Evolutionary conservation across 2,797 vertebrate genomes (phyloP).

Genomic region (Gymnothorax javanicus): DNA sequence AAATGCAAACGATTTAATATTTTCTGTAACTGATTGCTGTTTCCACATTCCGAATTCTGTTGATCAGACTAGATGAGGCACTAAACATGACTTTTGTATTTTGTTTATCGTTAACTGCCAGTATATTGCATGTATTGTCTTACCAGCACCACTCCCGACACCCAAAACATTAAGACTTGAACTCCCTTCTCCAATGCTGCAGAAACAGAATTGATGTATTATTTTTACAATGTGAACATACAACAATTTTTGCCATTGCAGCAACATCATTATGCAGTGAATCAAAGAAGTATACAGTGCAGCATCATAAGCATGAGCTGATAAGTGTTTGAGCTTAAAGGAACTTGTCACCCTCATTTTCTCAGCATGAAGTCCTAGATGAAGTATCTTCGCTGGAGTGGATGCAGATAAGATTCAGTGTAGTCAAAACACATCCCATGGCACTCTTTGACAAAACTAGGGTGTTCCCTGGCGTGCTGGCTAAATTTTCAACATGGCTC

Average conservation of each 20-base stretch:
- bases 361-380: not conserved
- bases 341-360: not conserved
- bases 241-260: not conserved
- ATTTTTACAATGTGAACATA: too few relatives aligned
- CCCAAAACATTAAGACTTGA: conserved; percentile 82
- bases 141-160: conserved; percentile 87
- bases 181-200: conserved; percentile 80
- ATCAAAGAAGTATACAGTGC: not conserved
- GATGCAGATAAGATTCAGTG: not conserved
- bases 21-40: not conserved
- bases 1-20: too few relatives aligned
- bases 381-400: not conserved
- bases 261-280: not conserved
- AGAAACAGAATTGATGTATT: conserved; percentile 30
- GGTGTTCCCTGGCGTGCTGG: too few relatives aligned
- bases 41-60: not conserved
- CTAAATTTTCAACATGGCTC: not conserved
- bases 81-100: not conserved
- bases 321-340: not conserved
- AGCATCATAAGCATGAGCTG: not conserved
- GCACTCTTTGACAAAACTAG: too few relatives aligned
- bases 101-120: not conserved
- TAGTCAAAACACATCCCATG: too few relatives aligned
- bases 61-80: not conserved
- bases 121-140: conserved; percentile 33